These are phyloP conservation scores for Zoanthus solanderi DNA, from an alignment of 92 coral and sea anemone species.

Conservation along the genomic window DNA sequence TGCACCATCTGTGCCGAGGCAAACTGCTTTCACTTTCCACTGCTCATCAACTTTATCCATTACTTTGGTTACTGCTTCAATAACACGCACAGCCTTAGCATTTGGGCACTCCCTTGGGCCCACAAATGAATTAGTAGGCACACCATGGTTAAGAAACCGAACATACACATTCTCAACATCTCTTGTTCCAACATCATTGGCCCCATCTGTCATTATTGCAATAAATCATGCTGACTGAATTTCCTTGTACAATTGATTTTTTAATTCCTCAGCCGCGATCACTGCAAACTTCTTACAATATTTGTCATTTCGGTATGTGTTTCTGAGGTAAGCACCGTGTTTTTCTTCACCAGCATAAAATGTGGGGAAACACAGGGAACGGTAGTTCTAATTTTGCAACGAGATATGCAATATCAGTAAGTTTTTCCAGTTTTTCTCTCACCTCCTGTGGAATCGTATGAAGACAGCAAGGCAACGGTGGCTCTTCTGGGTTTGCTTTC, in stretches of 20 bases:
- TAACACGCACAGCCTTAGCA: slow-evolving; percentile 31
- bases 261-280: slow-evolving; percentile 24
- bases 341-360: slow-evolving; percentile 39
- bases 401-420: slow-evolving; percentile 34
- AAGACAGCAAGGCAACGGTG: slow-evolving; percentile 33
- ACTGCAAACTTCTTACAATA: slow-evolving; percentile 39
- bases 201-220: slow-evolving; percentile 35
- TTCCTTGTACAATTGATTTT: slow-evolving; percentile 31
- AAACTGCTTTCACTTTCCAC: slow-evolving; percentile 33
- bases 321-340: slow-evolving; percentile 40
- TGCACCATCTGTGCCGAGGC: slow-evolving; percentile 57
- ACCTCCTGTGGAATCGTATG: slow-evolving; percentile 38
- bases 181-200: slow-evolving; percentile 33
- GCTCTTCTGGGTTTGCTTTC: slow-evolving; percentile 51
- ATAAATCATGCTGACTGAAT: slow-evolving; percentile 23
- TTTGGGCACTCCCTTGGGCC: slow-evolving; percentile 15
- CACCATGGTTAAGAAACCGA: slow-evolving; percentile 17
- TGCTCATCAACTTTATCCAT: slow-evolving; percentile 23
- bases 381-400: slow-evolving; percentile 51
- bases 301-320: slow-evolving; percentile 48
- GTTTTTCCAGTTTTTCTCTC: slow-evolving; percentile 45
- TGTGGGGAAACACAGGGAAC: slow-evolving; percentile 40
- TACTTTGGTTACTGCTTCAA: slow-evolving; percentile 10
- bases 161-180: slow-evolving; percentile 39
- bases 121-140: slow-evolving; percentile 9